Evolutionary conservation across 2,888 invertebrate genomes (phyloP), one percentile per base, ranked within the genome.

Genomic region (Carpatolechia fugitivella): DNA sequence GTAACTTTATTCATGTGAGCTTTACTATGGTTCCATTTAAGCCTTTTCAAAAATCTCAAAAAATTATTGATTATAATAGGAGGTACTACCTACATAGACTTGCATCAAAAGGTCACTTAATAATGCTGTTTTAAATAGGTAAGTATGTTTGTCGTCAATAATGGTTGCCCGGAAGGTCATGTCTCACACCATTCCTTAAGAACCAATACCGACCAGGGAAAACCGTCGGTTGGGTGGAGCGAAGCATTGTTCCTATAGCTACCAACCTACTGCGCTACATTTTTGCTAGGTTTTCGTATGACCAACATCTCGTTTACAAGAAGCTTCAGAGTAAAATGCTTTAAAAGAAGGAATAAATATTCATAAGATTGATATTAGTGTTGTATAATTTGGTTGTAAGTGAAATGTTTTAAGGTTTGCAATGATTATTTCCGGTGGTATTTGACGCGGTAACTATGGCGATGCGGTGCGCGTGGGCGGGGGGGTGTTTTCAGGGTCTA

Each of bases 401-500:
- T 44, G 29, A 20, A 44, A 44, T 41, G 49, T 56, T 60, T 24
- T 51, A 1, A 41, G 38, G 48, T 36, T 63, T 72, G 68, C 52
- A 2, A 6, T n/a, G 48, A n/a, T 36, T 54, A 58, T 65, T 76
- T 70, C 48, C 18, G 59, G 61, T 69, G 68, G 62, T 78, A 66
- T 71, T 74, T 63, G 57, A 58, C 58, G 51, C 49, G 56, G 86
- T 87, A 70, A 63, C 85, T 74, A 87, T 86, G 76, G 81, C 29
- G 70, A 88, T 83, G 56, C 55, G 70, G 68, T 71, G 59, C 66
- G 83, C 74, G 85, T 86, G 78, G 89, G 90, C 77, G 76, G 79
- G 76, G 78, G 83, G 87, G 84, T 82, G 85, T 67, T 83, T 85
- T 87, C 90, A 91, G 85, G 91, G 91, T 91, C 91, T 91, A 90